Conservation (phyloP, 2,113 vertebrate species). For the Prunella fulvescens region DNA sequence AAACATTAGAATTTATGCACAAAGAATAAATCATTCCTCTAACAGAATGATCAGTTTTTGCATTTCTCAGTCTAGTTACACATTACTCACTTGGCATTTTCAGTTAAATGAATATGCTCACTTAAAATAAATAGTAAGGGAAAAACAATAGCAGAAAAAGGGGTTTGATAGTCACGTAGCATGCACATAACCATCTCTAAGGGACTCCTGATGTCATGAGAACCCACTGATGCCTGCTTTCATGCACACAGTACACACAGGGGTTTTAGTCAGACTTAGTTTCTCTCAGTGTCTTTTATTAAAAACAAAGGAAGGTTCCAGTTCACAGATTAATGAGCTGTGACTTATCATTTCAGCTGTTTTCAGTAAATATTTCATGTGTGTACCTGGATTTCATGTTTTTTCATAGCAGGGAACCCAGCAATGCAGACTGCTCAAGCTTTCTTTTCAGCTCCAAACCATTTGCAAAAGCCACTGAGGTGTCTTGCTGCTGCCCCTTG, state of each 20-base stretch:
- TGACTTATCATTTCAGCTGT: neutral
- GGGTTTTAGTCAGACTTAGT: neutral
- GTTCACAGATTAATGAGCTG: neutral
- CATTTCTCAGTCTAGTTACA: neutral
- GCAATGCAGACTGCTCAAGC: neutral
- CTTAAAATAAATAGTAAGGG: constrained; percentile 8
- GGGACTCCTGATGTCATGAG: neutral
- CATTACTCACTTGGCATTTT: constrained; percentile 42
- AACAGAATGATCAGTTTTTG: constrained; percentile 3
- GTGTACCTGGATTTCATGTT: neutral
- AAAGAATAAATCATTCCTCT: neutral
- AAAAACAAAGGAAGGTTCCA: neutral
- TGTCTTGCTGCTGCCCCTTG: neutral
- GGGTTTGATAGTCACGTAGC: neutral
- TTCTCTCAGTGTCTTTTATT: neutral
- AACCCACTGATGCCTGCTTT: neutral
- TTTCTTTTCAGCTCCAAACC: neutral
- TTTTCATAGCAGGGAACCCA: neutral
- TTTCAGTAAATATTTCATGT: neutral
- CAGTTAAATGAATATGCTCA: neutral
- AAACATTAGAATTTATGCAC: constrained; percentile 19
- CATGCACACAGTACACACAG: neutral
- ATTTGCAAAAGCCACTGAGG: neutral
- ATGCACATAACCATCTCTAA: neutral
- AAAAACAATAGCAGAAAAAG: neutral